A percentile compares a stretch with the other conserved stretches of the same genome.
Evolutionary conservation across 1,140 invertebrate genomes (phyloP).

Genomic region (Andricus grossulariae): DNA sequence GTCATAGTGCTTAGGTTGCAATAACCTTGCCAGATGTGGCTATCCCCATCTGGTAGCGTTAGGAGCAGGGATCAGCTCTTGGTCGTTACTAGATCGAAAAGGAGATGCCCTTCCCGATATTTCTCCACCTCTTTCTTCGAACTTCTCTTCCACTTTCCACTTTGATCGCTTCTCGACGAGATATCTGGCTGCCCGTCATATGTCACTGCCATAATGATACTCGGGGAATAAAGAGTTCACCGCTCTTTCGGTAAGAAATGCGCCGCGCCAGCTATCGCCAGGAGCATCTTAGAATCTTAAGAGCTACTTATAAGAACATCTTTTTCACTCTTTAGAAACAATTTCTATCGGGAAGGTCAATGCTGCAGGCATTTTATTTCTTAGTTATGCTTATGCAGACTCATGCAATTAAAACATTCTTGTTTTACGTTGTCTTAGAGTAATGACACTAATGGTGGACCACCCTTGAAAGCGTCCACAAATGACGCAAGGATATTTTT

Average conservation of each 20-base stretch:
- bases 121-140: conserved; percentile 45
- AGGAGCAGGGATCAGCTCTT: conserved; percentile 32
- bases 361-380: not conserved
- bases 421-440: too few relatives aligned
- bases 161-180: conserved; percentile 1
- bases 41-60: conserved; percentile 40
- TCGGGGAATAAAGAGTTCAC: conserved; percentile 2
- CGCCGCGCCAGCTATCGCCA: not conserved
- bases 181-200: not conserved
- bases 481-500: too few relatives aligned
- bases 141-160: conserved; percentile 42
- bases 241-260: conserved; percentile 10
- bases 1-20: conserved; percentile 54
- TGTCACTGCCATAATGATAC: conserved; percentile 19
- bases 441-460: too few relatives aligned
- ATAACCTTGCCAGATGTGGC: conserved; percentile 47
- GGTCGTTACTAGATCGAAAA: conserved; percentile 50
- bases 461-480: too few relatives aligned
- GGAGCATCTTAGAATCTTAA: conserved; percentile 3
- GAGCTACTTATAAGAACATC: not conserved
- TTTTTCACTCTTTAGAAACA: not conserved
- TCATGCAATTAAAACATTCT: not conserved
- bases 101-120: conserved; percentile 54
- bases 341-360: not conserved
- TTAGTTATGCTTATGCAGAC: not conserved